A percentile compares a stretch with the other conserved stretches of the same genome.
These are phyloP conservation scores for Chelon labrosus DNA, from an alignment of 2,797 vertebrate species.

Conservation along the genomic window DNA sequence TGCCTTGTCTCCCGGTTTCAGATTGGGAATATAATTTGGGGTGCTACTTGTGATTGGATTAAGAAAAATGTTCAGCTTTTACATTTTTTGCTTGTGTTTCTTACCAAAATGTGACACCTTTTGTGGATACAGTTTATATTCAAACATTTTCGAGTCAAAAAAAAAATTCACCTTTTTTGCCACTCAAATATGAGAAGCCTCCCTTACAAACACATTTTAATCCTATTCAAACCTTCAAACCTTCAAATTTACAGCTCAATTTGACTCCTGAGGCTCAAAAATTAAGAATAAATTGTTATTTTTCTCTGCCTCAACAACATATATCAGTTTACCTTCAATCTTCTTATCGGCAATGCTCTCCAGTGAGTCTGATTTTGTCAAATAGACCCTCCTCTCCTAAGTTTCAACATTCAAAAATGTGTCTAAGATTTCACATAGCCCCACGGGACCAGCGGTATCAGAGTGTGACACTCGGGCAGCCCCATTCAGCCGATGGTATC, in stretches of 20 bases:
- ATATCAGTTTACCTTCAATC: background rate
- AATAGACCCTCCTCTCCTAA: no score
- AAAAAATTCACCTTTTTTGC: background rate
- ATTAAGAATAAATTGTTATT: background rate
- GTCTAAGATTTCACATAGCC: conserved; percentile 28
- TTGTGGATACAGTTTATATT: background rate
- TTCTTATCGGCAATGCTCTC: background rate
- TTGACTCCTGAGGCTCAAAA: no score
- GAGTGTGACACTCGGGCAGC: conserved; percentile 41
- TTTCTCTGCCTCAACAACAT: background rate
- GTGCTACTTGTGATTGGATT: background rate
- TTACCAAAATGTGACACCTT: no score
- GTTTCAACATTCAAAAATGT: background rate
- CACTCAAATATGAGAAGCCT: background rate
- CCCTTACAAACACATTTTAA: background rate
- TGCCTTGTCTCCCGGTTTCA: background rate
- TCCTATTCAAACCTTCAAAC: background rate
- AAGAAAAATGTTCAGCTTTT: background rate
- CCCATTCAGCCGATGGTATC: conserved; percentile 51
- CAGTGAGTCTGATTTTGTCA: background rate
- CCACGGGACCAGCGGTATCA: conserved; percentile 14
- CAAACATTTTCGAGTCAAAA: no score
- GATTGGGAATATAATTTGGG: background rate
- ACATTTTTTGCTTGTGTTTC: background rate
- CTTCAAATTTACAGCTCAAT: no score